Base-by-base conservation (phyloP, 1,140 invertebrate species). In the Tetraneura akinire region DNA sequence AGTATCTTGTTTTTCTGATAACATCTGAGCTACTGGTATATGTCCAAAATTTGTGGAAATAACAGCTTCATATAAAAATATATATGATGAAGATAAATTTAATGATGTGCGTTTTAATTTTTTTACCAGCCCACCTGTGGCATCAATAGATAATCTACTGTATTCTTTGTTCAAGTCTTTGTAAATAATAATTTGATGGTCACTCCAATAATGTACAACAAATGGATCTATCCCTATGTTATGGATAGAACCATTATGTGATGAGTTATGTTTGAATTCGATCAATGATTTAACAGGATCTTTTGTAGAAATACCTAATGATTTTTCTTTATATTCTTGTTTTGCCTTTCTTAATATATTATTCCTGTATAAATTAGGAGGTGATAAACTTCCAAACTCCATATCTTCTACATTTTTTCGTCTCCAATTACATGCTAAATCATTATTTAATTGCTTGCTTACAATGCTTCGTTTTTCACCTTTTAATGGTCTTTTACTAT, bases 1-100 rank as follows among this genome's bases (percentile, higher is more conserved):
- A 8, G 51, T 53, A n/a, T 53, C 51, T 53, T 53, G 51, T 53
- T 53, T 53, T 53, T 53, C 51, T 53, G 51, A 53, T n/a, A n/a
- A n/a, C 51, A 53, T 53, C 18, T 53, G 51, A 53, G 51, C 18
- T 6, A 53, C 51, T 4, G 51, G 51, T 53, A 53, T 8, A 18
- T 8, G 6, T 53, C 51, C 51, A 18, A 53, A 53, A 53, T 18
- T 53, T 21, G 51, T 18, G n/a, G 51, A 53, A 18, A 53, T 53
- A 4, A 53, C 51, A 8, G 51, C 51, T 53, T 53, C 51, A 53
- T 53, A 53, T 53, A 53, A 53, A 53, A 51, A 53, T 18, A 53
- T 53, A 6, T 53, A 53, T 18, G 51, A 16, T n/a, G 18, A 53
- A 53, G 51, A 18, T 53, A 53, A 21, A 53, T 51, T 51, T 51